Conservation (phyloP, 2,888 invertebrate species). For the Drosophila parthenogenetica region DNA sequence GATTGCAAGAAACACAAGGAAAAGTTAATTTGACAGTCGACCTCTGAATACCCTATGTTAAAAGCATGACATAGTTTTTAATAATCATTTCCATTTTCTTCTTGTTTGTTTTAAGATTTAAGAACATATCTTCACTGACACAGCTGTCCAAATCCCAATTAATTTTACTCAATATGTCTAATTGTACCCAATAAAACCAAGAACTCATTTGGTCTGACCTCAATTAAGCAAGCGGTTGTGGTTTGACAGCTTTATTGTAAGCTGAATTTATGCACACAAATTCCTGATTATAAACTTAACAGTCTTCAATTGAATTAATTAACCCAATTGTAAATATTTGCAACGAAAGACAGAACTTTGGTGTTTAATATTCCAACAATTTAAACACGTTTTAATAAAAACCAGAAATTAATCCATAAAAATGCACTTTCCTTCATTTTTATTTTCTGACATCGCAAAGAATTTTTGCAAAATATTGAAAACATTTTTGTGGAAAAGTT, state of each 20-base stretch:
- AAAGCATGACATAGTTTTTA: not conserved
- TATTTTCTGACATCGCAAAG: no score
- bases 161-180: not conserved
- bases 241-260: constrained; percentile 1
- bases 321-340: constrained; percentile 5
- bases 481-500: no score
- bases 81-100: no score
- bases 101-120: no score
- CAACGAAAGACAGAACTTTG: not conserved
- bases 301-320: not conserved
- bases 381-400: no score
- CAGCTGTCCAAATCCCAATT: not conserved
- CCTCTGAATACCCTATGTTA: constrained; percentile 18
- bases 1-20: not conserved
- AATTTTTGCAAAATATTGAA: no score
- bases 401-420: no score
- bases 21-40: not conserved
- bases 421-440: no score
- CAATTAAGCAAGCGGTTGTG: constrained; percentile 4
- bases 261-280: constrained; percentile 8
- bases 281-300: not conserved
- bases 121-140: no score
- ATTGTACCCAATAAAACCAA: no score
- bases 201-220: not conserved
- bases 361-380: not conserved